Evolutionary conservation across 35 echinoderm and acorn worm genomes (phyloP).

Genomic region (Apostichopus californicus): DNA sequence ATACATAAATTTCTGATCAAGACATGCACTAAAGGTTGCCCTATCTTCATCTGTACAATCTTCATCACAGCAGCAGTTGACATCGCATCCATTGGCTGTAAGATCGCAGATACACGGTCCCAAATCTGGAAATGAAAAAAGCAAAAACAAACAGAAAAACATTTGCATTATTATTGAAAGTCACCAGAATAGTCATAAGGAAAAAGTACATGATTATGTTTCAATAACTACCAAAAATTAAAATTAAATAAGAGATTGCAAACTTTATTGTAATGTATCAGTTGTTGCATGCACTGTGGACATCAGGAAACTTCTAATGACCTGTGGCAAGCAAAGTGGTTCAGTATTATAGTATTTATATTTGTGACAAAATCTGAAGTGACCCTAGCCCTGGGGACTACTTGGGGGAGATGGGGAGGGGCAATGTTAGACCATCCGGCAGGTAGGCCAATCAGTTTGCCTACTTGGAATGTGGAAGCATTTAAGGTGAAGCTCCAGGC

Average conservation of each 20-base stretch:
- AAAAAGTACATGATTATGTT: not conserved
- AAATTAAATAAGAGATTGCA: not conserved
- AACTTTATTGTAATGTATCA: not conserved
- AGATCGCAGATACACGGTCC: slow-evolving; percentile 95
- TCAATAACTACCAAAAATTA: not conserved
- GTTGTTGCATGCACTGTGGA: not conserved
- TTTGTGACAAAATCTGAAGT: not conserved
- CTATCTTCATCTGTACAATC: slow-evolving; percentile 80
- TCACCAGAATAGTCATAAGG: not conserved
- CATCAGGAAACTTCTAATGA: not conserved
- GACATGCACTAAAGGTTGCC: slow-evolving; percentile 73
- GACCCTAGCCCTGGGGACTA: too few species aligned
- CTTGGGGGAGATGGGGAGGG: too few species aligned
- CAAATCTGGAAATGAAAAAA: slow-evolving; percentile 63
- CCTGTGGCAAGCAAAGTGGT: not conserved
- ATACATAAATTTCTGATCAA: slow-evolving; percentile 70
- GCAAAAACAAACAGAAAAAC: not conserved
- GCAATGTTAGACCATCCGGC: too few species aligned
- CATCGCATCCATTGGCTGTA: slow-evolving; percentile 86
- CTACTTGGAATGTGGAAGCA: too few species aligned
- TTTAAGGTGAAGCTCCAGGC: too few species aligned
- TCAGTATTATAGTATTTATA: not conserved
- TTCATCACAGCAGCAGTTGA: slow-evolving; percentile 96
- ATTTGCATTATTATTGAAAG: too few species aligned
- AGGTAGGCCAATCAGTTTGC: too few species aligned